Percentiles rank a stretch among this genome's conserved stretches.
phyloP scores from a whole-genome alignment of 2,888 invertebrate species.

The Chironomus riparius region DNA sequence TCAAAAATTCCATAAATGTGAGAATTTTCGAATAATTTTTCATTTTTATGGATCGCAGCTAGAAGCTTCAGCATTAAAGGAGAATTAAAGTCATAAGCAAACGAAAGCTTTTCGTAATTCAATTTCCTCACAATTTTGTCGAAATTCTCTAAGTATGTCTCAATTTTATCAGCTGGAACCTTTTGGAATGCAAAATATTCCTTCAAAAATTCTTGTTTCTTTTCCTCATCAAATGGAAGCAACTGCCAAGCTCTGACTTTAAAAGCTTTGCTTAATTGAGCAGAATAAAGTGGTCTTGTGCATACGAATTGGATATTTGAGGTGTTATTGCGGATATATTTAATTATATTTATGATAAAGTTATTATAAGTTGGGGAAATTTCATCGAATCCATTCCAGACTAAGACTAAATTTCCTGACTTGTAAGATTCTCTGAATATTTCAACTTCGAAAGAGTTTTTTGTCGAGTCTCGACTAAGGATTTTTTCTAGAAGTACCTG shows the following conservation, averaged over 20 bases:
- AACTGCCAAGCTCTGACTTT: not conserved
- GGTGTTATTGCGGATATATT: not conserved
- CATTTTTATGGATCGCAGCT: too few relatives aligned
- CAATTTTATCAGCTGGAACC: not conserved
- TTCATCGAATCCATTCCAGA: not conserved
- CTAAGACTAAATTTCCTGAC: not conserved
- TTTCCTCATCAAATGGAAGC: not conserved
- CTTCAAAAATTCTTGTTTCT: not conserved
- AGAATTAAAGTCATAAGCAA: too few relatives aligned
- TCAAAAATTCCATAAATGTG: too few relatives aligned
- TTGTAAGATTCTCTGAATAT: not conserved
- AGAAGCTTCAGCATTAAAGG: too few relatives aligned
- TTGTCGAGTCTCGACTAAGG: not conserved
- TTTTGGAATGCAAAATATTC: not conserved
- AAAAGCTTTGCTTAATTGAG: not conserved
- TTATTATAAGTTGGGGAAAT: not conserved
- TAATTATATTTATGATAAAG: not conserved
- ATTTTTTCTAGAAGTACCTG: not conserved
- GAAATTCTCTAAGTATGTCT: too few relatives aligned
- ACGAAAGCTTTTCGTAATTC: too few relatives aligned
- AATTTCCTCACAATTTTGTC: too few relatives aligned
- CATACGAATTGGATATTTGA: not conserved
- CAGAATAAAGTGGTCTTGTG: not conserved
- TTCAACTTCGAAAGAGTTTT: not conserved
- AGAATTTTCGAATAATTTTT: too few relatives aligned